A percentile compares a stretch with the other conserved stretches of the same genome.
These are phyloP conservation scores for Poecilia gillii DNA, from an alignment of 2,797 vertebrate genomes.

Conservation along the genomic window DNA sequence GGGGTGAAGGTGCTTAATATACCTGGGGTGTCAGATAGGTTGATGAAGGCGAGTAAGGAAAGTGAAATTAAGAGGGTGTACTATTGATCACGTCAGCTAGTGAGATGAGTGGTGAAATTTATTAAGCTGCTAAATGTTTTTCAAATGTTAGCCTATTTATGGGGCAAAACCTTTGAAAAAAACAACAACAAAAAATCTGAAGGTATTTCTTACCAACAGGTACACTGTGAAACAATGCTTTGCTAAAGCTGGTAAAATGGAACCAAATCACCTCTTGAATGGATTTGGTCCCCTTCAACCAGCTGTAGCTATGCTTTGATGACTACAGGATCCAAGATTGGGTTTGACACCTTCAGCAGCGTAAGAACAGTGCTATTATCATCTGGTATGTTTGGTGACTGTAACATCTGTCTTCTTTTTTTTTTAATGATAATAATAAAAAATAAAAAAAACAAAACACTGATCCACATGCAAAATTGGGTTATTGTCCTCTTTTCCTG, in stretches of 20 bases:
- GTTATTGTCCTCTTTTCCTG: conserved; percentile 65
- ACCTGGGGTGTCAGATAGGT: conserved; percentile 38
- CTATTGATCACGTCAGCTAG: conserved; percentile 7
- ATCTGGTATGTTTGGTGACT: conserved; percentile 46
- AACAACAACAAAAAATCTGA: background rate
- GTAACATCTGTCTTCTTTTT: conserved; percentile 47
- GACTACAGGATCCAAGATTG: conserved; percentile 81
- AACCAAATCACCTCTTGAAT: conserved; percentile 99
- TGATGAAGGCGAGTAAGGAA: conserved; percentile 37
- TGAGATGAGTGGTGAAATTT: conserved; percentile 33
- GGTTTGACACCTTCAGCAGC: conserved; percentile 37
- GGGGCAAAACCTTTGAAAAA: background rate
- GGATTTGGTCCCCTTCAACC: conserved; percentile 99
- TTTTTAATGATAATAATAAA: conserved; percentile 32
- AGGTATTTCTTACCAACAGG: conserved; percentile 22
- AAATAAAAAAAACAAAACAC: conserved; percentile 43
- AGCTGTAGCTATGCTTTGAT: conserved; percentile 99
- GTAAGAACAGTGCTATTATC: conserved; percentile 26
- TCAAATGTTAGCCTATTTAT: background rate
- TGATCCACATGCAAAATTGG: conserved; percentile 52
- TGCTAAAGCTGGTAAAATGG: conserved; percentile 99
- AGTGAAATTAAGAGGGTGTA: conserved; percentile 2
- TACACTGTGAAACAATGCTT: conserved; percentile 88
- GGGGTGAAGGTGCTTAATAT: conserved; percentile 52
- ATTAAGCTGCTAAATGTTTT: conserved; percentile 24